These are phyloP conservation scores for Meles meles DNA, from an alignment of 2,113 vertebrate genomes.

Conservation along the genomic window DNA sequence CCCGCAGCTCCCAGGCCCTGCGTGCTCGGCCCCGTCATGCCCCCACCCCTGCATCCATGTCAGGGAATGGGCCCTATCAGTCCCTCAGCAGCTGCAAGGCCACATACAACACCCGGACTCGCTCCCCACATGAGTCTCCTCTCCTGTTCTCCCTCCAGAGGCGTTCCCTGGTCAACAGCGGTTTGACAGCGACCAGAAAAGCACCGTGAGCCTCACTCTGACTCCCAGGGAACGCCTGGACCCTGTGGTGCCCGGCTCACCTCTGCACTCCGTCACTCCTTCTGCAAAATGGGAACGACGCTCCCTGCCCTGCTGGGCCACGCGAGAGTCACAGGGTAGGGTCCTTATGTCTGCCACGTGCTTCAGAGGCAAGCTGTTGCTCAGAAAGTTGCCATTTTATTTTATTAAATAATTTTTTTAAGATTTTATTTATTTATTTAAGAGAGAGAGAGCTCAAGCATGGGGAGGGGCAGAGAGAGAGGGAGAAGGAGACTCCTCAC, in stretches of 20 bases:
- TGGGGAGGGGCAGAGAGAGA: neutral
- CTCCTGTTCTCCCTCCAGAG: neutral
- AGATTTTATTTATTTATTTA: neutral
- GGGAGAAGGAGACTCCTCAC: neutral
- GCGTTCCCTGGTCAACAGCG: neutral
- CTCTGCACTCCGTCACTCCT: neutral
- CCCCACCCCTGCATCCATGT: no score
- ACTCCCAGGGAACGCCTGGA: neutral
- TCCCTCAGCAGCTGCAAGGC: fast-evolving
- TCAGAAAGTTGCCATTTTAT: neutral
- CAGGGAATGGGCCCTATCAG: neutral
- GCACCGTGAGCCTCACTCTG: neutral
- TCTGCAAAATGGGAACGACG: neutral
- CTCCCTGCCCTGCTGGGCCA: neutral
- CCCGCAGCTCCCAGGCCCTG: neutral
- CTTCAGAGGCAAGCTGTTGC: neutral
- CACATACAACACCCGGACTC: neutral
- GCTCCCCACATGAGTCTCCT: neutral
- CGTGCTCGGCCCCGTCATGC: neutral
- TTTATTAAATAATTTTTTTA: neutral
- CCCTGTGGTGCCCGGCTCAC: neutral
- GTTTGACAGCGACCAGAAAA: fast-evolving
- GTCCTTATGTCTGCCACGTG: neutral
- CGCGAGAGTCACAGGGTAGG: neutral
- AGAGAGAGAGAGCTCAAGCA: neutral